Evolutionary conservation across 2,888 invertebrate species (phyloP).

Genomic region (Drosophila ustulata): DNA sequence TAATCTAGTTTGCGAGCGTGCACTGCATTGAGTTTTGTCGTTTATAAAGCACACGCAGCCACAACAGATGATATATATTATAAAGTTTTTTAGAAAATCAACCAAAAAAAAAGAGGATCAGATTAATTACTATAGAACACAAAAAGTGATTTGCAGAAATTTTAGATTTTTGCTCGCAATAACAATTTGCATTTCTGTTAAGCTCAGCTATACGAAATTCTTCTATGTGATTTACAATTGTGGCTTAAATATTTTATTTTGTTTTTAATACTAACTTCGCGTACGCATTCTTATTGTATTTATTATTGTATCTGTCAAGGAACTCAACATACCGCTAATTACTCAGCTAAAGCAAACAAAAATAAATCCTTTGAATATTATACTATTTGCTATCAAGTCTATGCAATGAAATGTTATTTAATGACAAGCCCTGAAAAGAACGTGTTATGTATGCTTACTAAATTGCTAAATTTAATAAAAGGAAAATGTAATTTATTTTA

Average conservation of each 20-base stretch:
- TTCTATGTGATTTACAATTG: slow-evolving; percentile 73
- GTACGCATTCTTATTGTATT: slow-evolving; percentile 41
- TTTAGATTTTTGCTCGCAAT: background rate
- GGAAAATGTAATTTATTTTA: slow-evolving; percentile 53
- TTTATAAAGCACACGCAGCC: slow-evolving; percentile 1
- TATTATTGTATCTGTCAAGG: slow-evolving; percentile 45
- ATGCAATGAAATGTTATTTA: slow-evolving; percentile 34
- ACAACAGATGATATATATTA: background rate
- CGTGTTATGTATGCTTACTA: slow-evolving; percentile 66
- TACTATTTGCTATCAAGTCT: slow-evolving; percentile 46
- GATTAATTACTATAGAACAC: slow-evolving; percentile 1
- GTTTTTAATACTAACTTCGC: slow-evolving; percentile 45
- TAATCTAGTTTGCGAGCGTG: slow-evolving; percentile 9
- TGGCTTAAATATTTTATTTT: slow-evolving; percentile 61
- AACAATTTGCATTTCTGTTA: slow-evolving; percentile 6
- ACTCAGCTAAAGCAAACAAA: slow-evolving; percentile 27
- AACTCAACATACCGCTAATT: slow-evolving; percentile 41
- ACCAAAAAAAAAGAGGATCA: background rate
- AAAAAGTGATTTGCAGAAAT: background rate
- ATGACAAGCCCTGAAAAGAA: slow-evolving; percentile 14
- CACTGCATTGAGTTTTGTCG: slow-evolving; percentile 2
- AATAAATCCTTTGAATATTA: slow-evolving; percentile 40
- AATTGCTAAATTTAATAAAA: slow-evolving; percentile 69
- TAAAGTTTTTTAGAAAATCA: slow-evolving; percentile 1
- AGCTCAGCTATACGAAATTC: slow-evolving; percentile 38